Evolutionary conservation across 2,888 invertebrate genomes (phyloP).

Genomic region (Ennomos quercinarius): DNA sequence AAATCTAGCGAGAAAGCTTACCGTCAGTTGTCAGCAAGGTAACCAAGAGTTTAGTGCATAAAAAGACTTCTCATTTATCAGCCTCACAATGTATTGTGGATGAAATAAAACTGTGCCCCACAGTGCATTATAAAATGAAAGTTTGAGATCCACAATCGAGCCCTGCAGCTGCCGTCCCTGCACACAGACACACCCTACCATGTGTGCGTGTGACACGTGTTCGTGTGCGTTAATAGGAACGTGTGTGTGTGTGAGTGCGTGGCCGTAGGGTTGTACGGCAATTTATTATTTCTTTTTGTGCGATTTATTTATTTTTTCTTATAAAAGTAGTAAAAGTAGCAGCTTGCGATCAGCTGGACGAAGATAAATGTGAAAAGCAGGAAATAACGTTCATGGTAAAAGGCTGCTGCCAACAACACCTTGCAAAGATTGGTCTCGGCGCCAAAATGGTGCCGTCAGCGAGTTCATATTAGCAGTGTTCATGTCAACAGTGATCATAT

Average conservation of each 20-base stretch:
- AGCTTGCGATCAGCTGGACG: conserved; percentile 42
- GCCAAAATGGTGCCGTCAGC: conserved; percentile 1
- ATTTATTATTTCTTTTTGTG: conserved; percentile 52
- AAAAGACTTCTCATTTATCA: no score
- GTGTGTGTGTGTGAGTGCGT: conserved; percentile 38
- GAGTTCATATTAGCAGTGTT: neutral
- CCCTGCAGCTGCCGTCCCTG: conserved; percentile 80
- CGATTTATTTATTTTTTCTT: conserved; percentile 48
- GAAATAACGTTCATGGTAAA: conserved; percentile 16
- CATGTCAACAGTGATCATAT: no score
- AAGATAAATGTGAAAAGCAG: conserved; percentile 34
- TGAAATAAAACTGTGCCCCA: conserved; percentile 47
- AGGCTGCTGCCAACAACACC: conserved; percentile 24
- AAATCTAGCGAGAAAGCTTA: conserved; percentile 6
- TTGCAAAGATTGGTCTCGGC: conserved; percentile 9
- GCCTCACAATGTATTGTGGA: no score
- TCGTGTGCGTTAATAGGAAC: conserved; percentile 31
- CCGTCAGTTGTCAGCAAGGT: neutral
- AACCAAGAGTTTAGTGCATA: no score
- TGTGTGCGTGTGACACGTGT: conserved; percentile 33
- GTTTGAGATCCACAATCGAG: conserved; percentile 76
- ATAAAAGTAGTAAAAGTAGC: conserved; percentile 40
- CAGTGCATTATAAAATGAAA: conserved; percentile 42
- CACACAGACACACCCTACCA: conserved; percentile 45
- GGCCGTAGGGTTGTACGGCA: conserved; percentile 44